Evolutionary conservation across 2,888 invertebrate genomes (phyloP).

Genomic region (Stictocephala bisonia): DNA sequence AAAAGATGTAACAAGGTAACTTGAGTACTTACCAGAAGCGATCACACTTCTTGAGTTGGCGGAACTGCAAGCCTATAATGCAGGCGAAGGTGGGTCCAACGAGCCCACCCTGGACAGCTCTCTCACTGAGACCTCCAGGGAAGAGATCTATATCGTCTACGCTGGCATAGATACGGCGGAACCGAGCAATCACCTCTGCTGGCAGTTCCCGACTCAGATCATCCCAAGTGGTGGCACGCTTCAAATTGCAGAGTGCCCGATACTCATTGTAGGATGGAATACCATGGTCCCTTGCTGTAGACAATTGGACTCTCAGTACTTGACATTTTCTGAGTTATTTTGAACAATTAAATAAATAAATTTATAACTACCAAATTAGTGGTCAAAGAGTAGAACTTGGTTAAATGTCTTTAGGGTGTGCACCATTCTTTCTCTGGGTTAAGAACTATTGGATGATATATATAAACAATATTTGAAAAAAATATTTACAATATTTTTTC

Average conservation of each 20-base stretch:
- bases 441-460: too few relatives aligned
- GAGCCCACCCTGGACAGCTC: slow-evolving; percentile 85
- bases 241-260: slow-evolving; percentile 89
- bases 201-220: slow-evolving; percentile 86
- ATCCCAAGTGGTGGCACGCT: slow-evolving; percentile 85
- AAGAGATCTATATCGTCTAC: slow-evolving; percentile 97
- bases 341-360: too few relatives aligned
- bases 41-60: slow-evolving; percentile 91
- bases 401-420: too few relatives aligned
- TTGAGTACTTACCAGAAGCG: slow-evolving; percentile 80
- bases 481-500: too few relatives aligned
- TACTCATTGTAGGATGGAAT: slow-evolving; percentile 91
- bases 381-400: too few relatives aligned
- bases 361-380: too few relatives aligned
- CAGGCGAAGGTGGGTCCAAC: slow-evolving; percentile 96
- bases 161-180: slow-evolving; percentile 84
- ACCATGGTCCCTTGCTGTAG: slow-evolving; percentile 83
- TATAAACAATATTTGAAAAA: too few relatives aligned
- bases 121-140: slow-evolving; percentile 93
- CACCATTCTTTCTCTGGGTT: too few relatives aligned
- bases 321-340: too few relatives aligned
- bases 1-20: too few relatives aligned
- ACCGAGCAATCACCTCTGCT: slow-evolving; percentile 64
- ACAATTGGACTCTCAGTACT: neutral
- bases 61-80: slow-evolving; percentile 94